Evolutionary conservation across 2,888 invertebrate genomes (phyloP).

Genomic region (Nyleta sp.): DNA sequence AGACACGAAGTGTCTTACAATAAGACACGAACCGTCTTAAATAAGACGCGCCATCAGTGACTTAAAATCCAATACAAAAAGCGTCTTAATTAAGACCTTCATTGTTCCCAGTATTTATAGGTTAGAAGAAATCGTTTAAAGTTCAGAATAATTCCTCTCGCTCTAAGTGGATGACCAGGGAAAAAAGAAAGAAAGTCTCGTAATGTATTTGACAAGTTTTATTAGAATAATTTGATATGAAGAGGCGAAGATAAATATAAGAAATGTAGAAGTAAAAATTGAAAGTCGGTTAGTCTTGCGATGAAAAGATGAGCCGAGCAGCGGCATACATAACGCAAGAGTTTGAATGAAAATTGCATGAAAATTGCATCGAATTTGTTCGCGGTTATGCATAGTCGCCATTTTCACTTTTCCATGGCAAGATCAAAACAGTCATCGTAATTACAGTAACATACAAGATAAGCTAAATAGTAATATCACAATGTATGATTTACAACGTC

Average conservation of each 20-base stretch:
- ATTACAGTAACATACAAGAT: conserved; percentile 79
- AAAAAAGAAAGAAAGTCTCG: conserved; percentile 18
- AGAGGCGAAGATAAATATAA: conserved; percentile 82
- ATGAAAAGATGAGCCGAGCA: conserved; percentile 38
- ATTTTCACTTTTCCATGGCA: conserved; percentile 43
- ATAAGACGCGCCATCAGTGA: no score
- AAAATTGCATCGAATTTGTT: no score
- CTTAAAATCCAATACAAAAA: no score
- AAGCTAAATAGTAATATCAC: conserved; percentile 82
- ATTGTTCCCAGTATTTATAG: no score
- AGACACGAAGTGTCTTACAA: no score
- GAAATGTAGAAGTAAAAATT: conserved; percentile 82
- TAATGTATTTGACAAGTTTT: conserved; percentile 77
- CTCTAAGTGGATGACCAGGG: background rate
- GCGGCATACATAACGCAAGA: conserved; percentile 1
- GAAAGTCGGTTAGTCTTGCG: conserved; percentile 75
- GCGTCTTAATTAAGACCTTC: no score
- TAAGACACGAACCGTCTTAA: no score
- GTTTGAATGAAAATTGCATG: conserved; percentile 1
- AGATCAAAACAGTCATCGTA: conserved; percentile 68
- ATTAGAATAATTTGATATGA: conserved; percentile 82
- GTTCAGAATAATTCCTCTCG: no score
- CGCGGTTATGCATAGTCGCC: background rate
- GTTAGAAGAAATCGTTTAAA: no score
- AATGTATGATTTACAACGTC: conserved; percentile 82